phyloP scores from a whole-genome alignment of 2,113 vertebrate species.

The Coreoperca whiteheadi region DNA sequence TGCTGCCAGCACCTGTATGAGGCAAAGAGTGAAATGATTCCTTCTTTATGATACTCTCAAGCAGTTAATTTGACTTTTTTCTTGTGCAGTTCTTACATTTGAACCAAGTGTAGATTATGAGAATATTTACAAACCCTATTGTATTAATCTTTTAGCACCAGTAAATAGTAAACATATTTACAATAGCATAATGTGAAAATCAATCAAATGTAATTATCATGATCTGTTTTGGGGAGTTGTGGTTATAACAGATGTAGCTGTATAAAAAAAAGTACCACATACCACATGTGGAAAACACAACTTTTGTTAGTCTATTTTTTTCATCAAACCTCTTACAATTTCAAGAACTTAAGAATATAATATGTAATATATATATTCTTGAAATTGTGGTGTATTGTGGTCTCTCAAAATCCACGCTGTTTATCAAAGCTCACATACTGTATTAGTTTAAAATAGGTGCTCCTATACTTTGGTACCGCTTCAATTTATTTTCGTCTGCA shows the following conservation, averaged over 20 bases:
- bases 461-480: neutral
- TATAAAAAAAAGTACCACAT: no score
- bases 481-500: neutral
- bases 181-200: neutral
- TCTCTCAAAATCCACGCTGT: neutral
- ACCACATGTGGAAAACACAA: no score
- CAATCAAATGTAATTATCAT: neutral
- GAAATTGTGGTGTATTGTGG: no score
- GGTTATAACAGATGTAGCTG: no score
- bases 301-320: neutral
- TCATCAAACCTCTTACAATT: neutral
- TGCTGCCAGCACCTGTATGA: constrained; percentile 80
- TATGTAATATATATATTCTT: no score
- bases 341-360: neutral
- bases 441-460: neutral
- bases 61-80: neutral
- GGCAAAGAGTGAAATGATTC: neutral
- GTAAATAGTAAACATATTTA: neutral
- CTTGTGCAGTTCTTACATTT: no score
- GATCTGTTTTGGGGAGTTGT: neutral
- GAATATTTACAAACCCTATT: neutral
- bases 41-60: no score
- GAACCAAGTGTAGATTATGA: neutral
- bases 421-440: neutral
- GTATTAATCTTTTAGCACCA: neutral